Evolutionary conservation across 2,888 invertebrate genomes (phyloP).

Genomic region (Melolontha melolontha): DNA sequence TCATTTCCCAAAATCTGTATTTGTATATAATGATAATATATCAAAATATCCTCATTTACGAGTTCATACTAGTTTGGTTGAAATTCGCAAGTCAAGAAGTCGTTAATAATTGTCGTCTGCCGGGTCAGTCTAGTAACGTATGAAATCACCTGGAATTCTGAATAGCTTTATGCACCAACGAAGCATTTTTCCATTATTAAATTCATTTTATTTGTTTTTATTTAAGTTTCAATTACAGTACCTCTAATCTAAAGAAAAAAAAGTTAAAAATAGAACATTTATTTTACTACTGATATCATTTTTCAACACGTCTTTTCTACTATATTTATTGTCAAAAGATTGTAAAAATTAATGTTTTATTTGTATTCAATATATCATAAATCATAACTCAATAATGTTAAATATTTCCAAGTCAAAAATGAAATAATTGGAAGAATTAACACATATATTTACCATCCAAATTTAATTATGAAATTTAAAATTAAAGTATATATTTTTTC

Average conservation of each 20-base stretch:
- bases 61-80: conserved; percentile 30
- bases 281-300: conserved; percentile 2
- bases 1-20: conserved; percentile 29
- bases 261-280: not conserved
- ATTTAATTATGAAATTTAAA: too few relatives aligned
- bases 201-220: conserved; percentile 7
- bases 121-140: conserved; percentile 62
- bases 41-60: conserved; percentile 26
- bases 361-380: too few relatives aligned
- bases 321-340: conserved; percentile 20
- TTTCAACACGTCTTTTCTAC: conserved; percentile 29
- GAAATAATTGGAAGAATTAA: too few relatives aligned
- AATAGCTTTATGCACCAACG: conserved; percentile 55
- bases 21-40: conserved; percentile 28
- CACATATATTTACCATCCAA: too few relatives aligned
- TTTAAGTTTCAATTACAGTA: conserved; percentile 1
- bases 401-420: too few relatives aligned
- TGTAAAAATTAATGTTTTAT: too few relatives aligned
- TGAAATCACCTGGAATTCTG: conserved; percentile 54
- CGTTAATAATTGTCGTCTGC: conserved; percentile 56
- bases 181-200: conserved; percentile 29
- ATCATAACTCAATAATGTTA: too few relatives aligned
- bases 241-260: not conserved
- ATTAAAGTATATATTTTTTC: too few relatives aligned
- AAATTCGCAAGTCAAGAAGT: conserved; percentile 44